A percentile compares a stretch with the other conserved stretches of the same genome.
These are phyloP conservation scores for Mus spretus DNA, from an alignment of 2,797 vertebrate genomes.

Conservation along the genomic window DNA sequence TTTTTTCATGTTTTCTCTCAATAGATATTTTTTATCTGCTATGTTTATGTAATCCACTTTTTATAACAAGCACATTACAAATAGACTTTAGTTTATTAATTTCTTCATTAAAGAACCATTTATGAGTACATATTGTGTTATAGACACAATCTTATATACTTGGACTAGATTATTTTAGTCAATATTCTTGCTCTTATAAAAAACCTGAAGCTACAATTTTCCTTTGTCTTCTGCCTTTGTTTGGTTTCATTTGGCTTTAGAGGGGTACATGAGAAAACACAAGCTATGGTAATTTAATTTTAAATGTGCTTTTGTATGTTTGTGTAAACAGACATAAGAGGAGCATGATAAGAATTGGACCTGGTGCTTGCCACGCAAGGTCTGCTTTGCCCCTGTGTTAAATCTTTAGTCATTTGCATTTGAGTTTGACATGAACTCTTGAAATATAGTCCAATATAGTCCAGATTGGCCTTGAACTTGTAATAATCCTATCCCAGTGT, in stretches of 20 bases:
- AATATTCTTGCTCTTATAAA: neutral
- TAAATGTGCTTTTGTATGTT: neutral
- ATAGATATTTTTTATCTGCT: neutral
- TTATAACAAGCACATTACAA: neutral
- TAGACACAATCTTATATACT: neutral
- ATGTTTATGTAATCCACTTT: neutral
- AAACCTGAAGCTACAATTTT: neutral
- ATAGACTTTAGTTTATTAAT: neutral
- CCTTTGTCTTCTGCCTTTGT: neutral
- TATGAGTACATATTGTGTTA: neutral
- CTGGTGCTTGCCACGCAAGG: neutral
- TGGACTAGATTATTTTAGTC: neutral
- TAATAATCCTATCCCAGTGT: neutral
- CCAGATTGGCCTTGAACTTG: neutral
- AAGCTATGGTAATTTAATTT: neutral
- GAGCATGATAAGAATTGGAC: too few species aligned
- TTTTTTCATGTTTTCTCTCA: neutral
- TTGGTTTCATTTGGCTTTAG: neutral
- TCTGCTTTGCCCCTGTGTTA: neutral
- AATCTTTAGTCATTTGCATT: neutral
- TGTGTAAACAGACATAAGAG: neutral
- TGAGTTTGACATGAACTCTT: neutral
- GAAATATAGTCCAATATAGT: neutral
- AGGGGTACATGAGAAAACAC: neutral
- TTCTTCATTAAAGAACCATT: neutral